Base-by-base conservation (phyloP, 2,888 invertebrate species). In the Lacanobia wlatinum region DNA sequence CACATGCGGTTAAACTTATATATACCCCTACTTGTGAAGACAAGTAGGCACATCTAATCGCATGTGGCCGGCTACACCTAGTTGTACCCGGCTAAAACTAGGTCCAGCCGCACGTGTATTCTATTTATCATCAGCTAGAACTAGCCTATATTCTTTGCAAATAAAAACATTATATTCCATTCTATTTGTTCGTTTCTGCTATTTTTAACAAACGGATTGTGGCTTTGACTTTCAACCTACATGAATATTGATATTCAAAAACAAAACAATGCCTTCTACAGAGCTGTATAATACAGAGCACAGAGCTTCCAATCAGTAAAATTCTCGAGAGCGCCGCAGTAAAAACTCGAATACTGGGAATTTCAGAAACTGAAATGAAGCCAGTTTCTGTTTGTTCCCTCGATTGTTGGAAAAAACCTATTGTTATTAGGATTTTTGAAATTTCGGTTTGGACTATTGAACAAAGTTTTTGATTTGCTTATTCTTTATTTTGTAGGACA, bases 231-330 rank as follows among this genome's bases (percentile, higher is more conserved):
- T 64, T 38, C 18, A 38, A 18, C 38, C 14, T 18, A 43, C 38
- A 40, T 46, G 50, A 50, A 60, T 60, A 61, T 55, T 53, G 16
- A 56, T 55, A 6, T 16, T 1, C 9, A 38, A 55, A 58, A 69
- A 59, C 48, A 43, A 70, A 65, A 76, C 40, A 55, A 38, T 43
- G 18, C 48, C 8, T 48, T 8, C 10, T 21, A 34, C 2, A 50
- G 7, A 40, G 21, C 34, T 55, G 7, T 21, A 43, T 8, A n/a
- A 53, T 28, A 56, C 55, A 46, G 23, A 52, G 55, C 21, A 34
- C 1, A 48, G 14, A 43, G 28, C 50, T 60, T 21, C 34, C 78
- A 81, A 78, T 78, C 78, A 78, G 69, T 10, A 40, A 69, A 81
- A 76, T 61, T 52, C 61, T 81, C 61, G 40, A 56, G 18, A 38